Conservation (phyloP, 1,140 invertebrate species). For the Halesus radiatus region DNA sequence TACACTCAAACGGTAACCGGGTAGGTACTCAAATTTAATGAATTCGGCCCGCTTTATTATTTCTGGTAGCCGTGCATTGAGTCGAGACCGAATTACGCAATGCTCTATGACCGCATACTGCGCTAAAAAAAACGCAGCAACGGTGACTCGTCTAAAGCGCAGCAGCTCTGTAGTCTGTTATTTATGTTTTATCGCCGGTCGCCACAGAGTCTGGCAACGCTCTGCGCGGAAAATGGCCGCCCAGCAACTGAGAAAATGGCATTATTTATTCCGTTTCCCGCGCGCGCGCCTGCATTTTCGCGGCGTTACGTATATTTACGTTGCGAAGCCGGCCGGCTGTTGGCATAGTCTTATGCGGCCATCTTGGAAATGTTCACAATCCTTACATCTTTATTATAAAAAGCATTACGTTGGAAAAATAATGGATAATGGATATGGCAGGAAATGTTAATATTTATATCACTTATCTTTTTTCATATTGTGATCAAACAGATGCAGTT, state of each 20-base stretch:
- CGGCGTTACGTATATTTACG: not conserved
- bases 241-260: conserved; percentile 1
- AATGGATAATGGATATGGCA: too few species aligned
- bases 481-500: too few species aligned
- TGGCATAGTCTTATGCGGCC: not conserved
- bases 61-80: not conserved
- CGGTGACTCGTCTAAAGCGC: too few species aligned
- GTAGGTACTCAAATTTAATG: too few species aligned
- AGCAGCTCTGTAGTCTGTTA: not conserved
- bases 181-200: not conserved
- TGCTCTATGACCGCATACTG: conserved; percentile 4
- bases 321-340: not conserved
- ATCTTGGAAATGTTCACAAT: too few species aligned
- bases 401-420: too few species aligned
- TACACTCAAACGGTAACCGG: too few species aligned
- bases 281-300: conserved; percentile 30
- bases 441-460: too few species aligned
- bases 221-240: conserved; percentile 9
- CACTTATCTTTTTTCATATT: too few species aligned
- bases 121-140: conserved; percentile 3
- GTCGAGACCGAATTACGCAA: conserved; percentile 19
- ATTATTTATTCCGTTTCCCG: conserved; percentile 5
- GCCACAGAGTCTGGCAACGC: conserved; percentile 16
- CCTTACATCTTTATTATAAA: too few species aligned
- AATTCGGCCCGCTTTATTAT: too few species aligned